Conservation (phyloP, 2,797 vertebrate species). For the Poecilia gillii region DNA sequence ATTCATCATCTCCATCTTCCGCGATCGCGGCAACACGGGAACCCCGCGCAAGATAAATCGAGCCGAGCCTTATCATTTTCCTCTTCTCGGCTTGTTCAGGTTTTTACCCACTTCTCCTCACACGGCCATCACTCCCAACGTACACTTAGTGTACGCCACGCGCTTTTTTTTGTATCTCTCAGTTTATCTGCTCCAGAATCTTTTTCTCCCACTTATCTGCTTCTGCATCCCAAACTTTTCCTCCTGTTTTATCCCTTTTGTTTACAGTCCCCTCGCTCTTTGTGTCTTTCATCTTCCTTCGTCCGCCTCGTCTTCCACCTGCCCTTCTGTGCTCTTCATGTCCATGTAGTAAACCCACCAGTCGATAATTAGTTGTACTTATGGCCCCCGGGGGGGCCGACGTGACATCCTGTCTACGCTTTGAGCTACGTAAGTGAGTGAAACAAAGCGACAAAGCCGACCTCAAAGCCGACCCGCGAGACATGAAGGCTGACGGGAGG, state of each 20-base stretch:
- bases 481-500: conserved; percentile 41
- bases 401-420: conserved; percentile 34
- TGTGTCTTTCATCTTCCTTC: conserved; percentile 31
- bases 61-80: conserved; percentile 35
- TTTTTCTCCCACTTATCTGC: conserved; percentile 24
- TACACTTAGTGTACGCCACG: conserved; percentile 25
- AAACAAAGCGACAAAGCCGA: conserved; percentile 53
- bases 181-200: conserved; percentile 21
- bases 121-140: conserved; percentile 27
- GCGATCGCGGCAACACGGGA: conserved; percentile 31
- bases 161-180: conserved; percentile 1
- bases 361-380: conserved; percentile 65
- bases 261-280: conserved; percentile 21
- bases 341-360: conserved; percentile 26
- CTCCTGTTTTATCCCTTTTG: conserved; percentile 2
- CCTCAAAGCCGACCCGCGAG: conserved; percentile 43
- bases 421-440: conserved; percentile 39
- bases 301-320: not conserved
- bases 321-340: conserved; percentile 3
- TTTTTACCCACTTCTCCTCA: conserved; percentile 42
- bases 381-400: conserved; percentile 27
- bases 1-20: conserved; percentile 54
- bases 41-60: conserved; percentile 42
- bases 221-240: conserved; percentile 17
- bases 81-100: conserved; percentile 7